phyloP scores from a whole-genome alignment of 2,888 invertebrate genomes.

The Euspilapteryx auroguttella region DNA sequence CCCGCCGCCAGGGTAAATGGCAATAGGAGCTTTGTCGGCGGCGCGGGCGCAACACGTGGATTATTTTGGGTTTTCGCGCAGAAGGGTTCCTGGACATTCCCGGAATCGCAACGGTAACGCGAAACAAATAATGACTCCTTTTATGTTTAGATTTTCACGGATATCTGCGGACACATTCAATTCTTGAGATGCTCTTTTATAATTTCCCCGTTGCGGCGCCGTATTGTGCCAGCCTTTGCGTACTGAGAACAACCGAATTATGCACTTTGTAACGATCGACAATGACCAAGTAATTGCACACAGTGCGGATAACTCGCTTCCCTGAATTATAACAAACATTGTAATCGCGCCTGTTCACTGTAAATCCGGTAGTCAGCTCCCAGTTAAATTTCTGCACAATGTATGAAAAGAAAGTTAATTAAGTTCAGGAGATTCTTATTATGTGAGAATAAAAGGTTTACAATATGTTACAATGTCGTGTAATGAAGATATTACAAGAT shows the following conservation, averaged over 20 bases:
- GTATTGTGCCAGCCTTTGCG: too few relatives aligned
- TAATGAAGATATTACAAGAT: too few relatives aligned
- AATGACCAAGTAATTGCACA: constrained; percentile 5
- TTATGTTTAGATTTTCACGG: constrained; percentile 17
- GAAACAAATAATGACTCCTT: constrained; percentile 14
- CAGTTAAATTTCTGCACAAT: constrained; percentile 12
- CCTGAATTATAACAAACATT: constrained; percentile 17
- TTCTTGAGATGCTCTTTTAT: constrained; percentile 11
- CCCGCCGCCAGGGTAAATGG: too few relatives aligned
- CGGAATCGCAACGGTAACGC: constrained; percentile 20
- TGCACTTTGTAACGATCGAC: not conserved
- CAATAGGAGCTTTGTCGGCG: constrained; percentile 35
- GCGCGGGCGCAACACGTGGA: constrained; percentile 37
- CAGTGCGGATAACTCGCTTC: constrained; percentile 20
- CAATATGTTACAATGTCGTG: too few relatives aligned
- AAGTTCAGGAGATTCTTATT: too few relatives aligned
- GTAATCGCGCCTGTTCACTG: constrained; percentile 11
- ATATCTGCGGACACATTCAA: constrained; percentile 15
- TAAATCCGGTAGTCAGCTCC: constrained; percentile 21
- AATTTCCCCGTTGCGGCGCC: constrained; percentile 10
- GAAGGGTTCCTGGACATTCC: constrained; percentile 33
- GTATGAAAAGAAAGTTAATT: constrained; percentile 18
- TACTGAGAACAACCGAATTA: too few relatives aligned
- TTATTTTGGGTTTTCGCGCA: constrained; percentile 16
- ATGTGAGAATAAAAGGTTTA: too few relatives aligned